These are phyloP conservation scores for Ptychodera flava DNA, from an alignment of 35 echinoderm and acorn worm genomes.

Conservation along the genomic window DNA sequence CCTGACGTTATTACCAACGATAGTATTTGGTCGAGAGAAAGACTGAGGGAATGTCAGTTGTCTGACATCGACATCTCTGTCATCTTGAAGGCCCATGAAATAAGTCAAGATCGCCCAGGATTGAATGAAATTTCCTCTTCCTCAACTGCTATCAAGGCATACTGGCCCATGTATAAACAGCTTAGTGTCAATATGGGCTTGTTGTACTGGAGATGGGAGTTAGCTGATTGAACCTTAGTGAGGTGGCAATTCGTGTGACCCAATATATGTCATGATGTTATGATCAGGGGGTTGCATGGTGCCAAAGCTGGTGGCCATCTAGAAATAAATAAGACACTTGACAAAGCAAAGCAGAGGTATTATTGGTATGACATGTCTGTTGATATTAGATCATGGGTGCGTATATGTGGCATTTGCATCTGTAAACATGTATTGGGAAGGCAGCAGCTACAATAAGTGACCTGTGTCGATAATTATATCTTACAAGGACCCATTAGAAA, in stretches of 20 bases:
- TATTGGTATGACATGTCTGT: constrained; percentile 21
- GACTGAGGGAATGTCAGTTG: neutral
- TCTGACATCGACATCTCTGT: neutral
- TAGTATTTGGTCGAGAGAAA: neutral
- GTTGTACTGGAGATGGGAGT: constrained; percentile 44
- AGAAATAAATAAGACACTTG: neutral
- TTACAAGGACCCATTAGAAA: neutral
- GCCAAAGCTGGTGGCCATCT: constrained; percentile 27
- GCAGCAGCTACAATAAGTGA: neutral
- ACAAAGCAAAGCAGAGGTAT: constrained; percentile 5
- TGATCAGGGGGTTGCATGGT: constrained; percentile 44
- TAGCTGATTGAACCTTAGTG: constrained; percentile 21
- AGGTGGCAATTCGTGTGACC: constrained; percentile 31
- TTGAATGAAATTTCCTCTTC: neutral
- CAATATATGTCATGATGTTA: neutral
- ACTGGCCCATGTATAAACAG: neutral
- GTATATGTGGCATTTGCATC: constrained; percentile 23
- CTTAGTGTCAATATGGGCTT: constrained; percentile 5
- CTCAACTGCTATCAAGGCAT: neutral
- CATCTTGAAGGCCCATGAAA: neutral
- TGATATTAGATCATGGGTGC: constrained; percentile 2
- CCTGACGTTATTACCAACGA: too few species aligned
- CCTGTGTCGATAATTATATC: neutral
- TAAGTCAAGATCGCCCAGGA: neutral
- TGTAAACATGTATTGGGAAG: constrained; percentile 5